Evolutionary conservation across 2,888 invertebrate species (phyloP).

Genomic region (Agapostemon virescens): DNA sequence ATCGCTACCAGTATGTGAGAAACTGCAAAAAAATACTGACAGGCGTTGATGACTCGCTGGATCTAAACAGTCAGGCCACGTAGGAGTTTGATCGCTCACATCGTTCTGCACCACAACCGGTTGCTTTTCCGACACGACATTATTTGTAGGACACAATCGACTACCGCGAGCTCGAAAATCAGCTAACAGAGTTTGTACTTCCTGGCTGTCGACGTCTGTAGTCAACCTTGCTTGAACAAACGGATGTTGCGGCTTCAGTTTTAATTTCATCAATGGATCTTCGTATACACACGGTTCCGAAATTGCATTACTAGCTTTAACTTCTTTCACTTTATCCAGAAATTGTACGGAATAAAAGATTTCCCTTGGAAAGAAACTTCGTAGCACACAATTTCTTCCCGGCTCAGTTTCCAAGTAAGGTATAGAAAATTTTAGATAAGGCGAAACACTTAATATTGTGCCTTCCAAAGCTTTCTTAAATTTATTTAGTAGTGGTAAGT

Average conservation of each 20-base stretch:
- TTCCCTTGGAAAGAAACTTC: slow-evolving; percentile 87
- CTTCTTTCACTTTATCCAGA: slow-evolving; percentile 77
- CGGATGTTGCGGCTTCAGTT: slow-evolving; percentile 85
- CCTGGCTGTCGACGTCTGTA: slow-evolving; percentile 84
- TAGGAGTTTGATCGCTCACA: slow-evolving; percentile 35
- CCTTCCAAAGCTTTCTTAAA: slow-evolving; percentile 89
- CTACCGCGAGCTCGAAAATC: slow-evolving; percentile 94
- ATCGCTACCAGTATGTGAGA: slow-evolving; percentile 86
- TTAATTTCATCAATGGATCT: slow-evolving; percentile 63
- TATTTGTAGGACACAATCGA: slow-evolving; percentile 69
- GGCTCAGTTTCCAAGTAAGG: slow-evolving; percentile 94
- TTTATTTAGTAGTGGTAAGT: slow-evolving; percentile 85
- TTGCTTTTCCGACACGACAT: slow-evolving; percentile 63
- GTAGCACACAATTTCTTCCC: slow-evolving; percentile 88
- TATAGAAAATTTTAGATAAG: slow-evolving; percentile 90
- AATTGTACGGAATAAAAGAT: slow-evolving; percentile 87
- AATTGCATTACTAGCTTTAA: slow-evolving; percentile 59
- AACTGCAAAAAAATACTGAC: slow-evolving; percentile 94
- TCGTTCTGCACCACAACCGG: slow-evolving; percentile 29
- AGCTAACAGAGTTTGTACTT: slow-evolving; percentile 88
- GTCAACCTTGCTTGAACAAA: slow-evolving; percentile 89
- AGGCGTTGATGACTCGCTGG: slow-evolving; percentile 92
- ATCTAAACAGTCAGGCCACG: slow-evolving; percentile 86
- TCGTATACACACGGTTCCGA: slow-evolving; percentile 55
- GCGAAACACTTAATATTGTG: slow-evolving; percentile 90